A percentile compares a stretch with the other conserved stretches of the same genome.
These are phyloP conservation scores for Hyla sarda DNA, from an alignment of 2,113 vertebrate genomes.

Conservation along the genomic window DNA sequence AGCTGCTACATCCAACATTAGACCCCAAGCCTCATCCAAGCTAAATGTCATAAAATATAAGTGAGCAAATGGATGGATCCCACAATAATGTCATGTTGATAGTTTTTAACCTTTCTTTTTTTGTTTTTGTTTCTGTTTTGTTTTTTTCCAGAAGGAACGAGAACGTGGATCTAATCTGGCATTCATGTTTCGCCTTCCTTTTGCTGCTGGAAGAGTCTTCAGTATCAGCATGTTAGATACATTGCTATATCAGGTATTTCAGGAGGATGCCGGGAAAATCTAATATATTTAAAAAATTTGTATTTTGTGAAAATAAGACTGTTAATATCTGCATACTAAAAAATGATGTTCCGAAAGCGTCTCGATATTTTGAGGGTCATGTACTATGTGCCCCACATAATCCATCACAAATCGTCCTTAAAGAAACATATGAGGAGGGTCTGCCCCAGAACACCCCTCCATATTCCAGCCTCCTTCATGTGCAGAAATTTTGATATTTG, in stretches of 20 bases:
- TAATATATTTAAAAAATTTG: not conserved
- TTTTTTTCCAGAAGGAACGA: slow-evolving; percentile 79
- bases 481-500: too few relatives aligned
- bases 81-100: not conserved
- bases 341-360: too few relatives aligned
- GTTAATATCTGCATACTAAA: not conserved
- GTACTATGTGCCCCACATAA: too few relatives aligned
- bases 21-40: not conserved
- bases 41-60: not conserved
- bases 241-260: slow-evolving; percentile 84
- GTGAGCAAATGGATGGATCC: not conserved
- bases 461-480: too few relatives aligned
- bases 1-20: not conserved
- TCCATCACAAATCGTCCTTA: too few relatives aligned
- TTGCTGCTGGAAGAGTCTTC: slow-evolving; percentile 85
- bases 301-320: not conserved
- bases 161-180: slow-evolving; percentile 86
- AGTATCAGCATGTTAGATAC: slow-evolving; percentile 90
- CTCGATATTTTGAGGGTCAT: too few relatives aligned
- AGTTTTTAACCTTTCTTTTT: slow-evolving; percentile 20
- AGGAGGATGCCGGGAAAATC: not conserved
- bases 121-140: slow-evolving; percentile 30
- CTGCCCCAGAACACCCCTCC: too few relatives aligned
- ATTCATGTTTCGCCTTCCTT: slow-evolving; percentile 88
- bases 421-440: too few relatives aligned